Percentiles rank a stretch among this genome's conserved stretches.
phyloP scores from a whole-genome alignment of 2,113 vertebrate genomes.

The Microcebus murinus region DNA sequence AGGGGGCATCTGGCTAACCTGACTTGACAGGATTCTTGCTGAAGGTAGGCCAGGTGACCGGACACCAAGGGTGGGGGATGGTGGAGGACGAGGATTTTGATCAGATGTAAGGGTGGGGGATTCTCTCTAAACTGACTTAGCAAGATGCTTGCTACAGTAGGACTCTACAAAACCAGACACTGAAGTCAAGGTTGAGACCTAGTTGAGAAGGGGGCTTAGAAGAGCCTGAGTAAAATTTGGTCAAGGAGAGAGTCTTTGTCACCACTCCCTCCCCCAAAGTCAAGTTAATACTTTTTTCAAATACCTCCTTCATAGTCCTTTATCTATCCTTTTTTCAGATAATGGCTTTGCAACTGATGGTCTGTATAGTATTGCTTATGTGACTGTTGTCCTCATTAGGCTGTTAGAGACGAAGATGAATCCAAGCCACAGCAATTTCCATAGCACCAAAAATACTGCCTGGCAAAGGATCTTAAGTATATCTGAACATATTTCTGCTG shows the following conservation, averaged over 20 bases:
- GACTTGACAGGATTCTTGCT: not conserved
- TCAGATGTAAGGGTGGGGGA: not conserved
- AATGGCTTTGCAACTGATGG: slow-evolving; percentile 3
- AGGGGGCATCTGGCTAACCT: not conserved
- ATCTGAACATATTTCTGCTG: not conserved
- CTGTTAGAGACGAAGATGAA: slow-evolving; percentile 19
- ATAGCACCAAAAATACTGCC: not conserved
- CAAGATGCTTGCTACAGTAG: not conserved
- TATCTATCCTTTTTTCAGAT: not conserved
- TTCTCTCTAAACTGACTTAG: not conserved
- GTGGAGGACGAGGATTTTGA: not conserved
- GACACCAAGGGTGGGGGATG: not conserved
- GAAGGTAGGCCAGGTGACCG: not conserved
- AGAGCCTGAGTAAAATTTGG: not conserved
- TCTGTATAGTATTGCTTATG: not conserved
- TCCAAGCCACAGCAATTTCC: not conserved
- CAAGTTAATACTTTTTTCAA: slow-evolving; percentile 8
- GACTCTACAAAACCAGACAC: not conserved
- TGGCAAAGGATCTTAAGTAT: not conserved
- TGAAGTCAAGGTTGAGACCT: not conserved
- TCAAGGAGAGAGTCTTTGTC: not conserved
- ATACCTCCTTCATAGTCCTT: not conserved
- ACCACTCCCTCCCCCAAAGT: not conserved
- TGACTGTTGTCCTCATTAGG: not conserved
- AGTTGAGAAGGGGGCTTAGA: not conserved